Percentiles rank a stretch among this genome's conserved stretches.
phyloP scores from a whole-genome alignment of 2,888 invertebrate genomes.

The Diaphora mendica region DNA sequence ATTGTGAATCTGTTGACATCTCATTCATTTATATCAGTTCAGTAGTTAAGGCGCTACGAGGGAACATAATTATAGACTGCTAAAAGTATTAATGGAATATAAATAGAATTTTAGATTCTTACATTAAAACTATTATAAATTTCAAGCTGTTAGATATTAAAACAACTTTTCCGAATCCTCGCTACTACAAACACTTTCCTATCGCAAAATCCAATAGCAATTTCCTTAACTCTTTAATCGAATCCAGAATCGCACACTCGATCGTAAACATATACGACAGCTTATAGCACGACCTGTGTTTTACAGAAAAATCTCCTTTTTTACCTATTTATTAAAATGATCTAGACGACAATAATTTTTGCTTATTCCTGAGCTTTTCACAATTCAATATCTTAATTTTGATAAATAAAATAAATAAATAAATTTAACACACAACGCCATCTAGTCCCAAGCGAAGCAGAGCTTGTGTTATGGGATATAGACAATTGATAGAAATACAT shows the following conservation, averaged over 20 bases:
- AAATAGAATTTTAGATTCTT: too few relatives aligned
- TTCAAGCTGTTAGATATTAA: background rate
- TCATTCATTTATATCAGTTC: too few relatives aligned
- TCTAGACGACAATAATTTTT: background rate
- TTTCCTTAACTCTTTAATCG: background rate
- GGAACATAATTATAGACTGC: too few relatives aligned
- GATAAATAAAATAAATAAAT: too few relatives aligned
- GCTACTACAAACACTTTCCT: background rate
- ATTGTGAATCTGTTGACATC: too few relatives aligned
- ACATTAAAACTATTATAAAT: background rate
- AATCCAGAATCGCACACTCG: background rate
- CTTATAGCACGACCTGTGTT: background rate
- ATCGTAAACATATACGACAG: background rate
- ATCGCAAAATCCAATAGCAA: background rate
- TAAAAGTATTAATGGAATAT: too few relatives aligned
- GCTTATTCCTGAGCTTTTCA: background rate
- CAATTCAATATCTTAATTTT: background rate
- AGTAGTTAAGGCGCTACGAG: too few relatives aligned
- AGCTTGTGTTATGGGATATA: too few relatives aligned
- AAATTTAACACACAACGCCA: too few relatives aligned
- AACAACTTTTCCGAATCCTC: background rate
- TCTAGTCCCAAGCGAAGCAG: too few relatives aligned
- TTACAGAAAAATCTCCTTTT: background rate
- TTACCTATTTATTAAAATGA: background rate
- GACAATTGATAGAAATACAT: too few relatives aligned